Evolutionary conservation across 1,140 invertebrate species (phyloP).

Genomic region (Brachionus asplanchnoidis): DNA sequence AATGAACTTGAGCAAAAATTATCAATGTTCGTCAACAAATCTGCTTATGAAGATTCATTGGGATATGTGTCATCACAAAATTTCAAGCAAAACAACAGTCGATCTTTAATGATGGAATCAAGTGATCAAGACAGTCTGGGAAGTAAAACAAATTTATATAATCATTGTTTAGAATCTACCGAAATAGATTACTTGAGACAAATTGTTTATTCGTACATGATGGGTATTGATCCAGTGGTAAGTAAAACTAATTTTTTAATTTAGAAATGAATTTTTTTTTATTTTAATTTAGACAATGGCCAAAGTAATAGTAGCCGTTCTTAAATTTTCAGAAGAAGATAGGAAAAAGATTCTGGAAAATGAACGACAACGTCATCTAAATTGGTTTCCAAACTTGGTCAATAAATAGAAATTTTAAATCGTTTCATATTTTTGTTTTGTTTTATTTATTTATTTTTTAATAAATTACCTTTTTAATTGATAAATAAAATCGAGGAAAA

Average conservation of each 20-base stretch:
- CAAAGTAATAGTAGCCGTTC: conserved; percentile 31
- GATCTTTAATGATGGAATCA: conserved; percentile 17
- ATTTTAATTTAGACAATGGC: conserved; percentile 34
- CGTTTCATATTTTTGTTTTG: background rate
- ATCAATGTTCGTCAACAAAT: background rate
- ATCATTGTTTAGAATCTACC: conserved; percentile 37
- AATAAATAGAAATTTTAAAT: background rate
- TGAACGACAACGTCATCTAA: background rate
- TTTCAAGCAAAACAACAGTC: background rate
- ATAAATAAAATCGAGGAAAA: background rate
- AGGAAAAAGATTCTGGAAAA: conserved; percentile 29
- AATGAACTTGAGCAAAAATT: background rate
- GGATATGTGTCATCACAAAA: background rate
- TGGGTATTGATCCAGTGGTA: conserved; percentile 34
- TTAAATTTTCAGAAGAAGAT: conserved; percentile 24
- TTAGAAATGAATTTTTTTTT: background rate
- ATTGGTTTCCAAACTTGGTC: conserved; percentile 14
- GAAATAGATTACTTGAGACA: conserved; percentile 39
- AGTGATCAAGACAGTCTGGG: conserved; percentile 19
- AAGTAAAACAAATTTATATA: background rate
- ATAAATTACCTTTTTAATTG: background rate
- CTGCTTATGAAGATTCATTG: background rate
- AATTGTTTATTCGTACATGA: conserved; percentile 40
- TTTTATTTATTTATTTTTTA: conserved; percentile 5
- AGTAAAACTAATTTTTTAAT: background rate